Conservation (phyloP, 2,888 invertebrate genomes). For the Cryptocheilus praepositus region DNA sequence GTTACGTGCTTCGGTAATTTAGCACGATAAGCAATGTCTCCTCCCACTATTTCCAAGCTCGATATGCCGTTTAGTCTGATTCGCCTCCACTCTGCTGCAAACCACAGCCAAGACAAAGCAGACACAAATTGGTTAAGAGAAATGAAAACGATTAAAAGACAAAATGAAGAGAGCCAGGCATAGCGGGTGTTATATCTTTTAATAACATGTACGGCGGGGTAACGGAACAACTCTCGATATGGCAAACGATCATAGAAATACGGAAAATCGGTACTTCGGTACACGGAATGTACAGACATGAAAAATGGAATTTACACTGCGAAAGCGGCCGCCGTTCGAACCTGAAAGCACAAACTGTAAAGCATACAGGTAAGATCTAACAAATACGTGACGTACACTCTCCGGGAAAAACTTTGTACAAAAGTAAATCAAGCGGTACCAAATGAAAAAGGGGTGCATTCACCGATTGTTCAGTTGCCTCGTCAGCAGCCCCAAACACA, state of each 20-base stretch:
- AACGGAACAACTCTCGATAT: neutral
- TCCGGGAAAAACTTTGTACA: too few species aligned
- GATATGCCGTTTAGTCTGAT: conserved; percentile 62
- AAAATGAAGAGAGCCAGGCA: conserved; percentile 37
- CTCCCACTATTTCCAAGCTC: conserved; percentile 57
- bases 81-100: conserved; percentile 71
- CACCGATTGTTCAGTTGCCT: too few species aligned
- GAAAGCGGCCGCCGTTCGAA: neutral
- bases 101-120: conserved; percentile 64
- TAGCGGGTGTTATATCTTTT: neutral
- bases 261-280: too few species aligned
- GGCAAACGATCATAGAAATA: neutral
- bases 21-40: conserved; percentile 61
- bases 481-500: too few species aligned
- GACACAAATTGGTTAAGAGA: conserved; percentile 64
- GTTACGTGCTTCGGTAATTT: conserved; percentile 47
- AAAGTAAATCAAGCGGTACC: too few species aligned
- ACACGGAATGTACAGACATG: too few species aligned
- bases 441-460: too few species aligned
- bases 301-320: neutral
- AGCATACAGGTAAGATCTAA: too few species aligned
- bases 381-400: too few species aligned
- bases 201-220: too few species aligned
- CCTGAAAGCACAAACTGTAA: too few species aligned
- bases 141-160: conserved; percentile 57